phyloP scores from a whole-genome alignment of 1,140 invertebrate genomes.

The Eriosoma lanigerum region DNA sequence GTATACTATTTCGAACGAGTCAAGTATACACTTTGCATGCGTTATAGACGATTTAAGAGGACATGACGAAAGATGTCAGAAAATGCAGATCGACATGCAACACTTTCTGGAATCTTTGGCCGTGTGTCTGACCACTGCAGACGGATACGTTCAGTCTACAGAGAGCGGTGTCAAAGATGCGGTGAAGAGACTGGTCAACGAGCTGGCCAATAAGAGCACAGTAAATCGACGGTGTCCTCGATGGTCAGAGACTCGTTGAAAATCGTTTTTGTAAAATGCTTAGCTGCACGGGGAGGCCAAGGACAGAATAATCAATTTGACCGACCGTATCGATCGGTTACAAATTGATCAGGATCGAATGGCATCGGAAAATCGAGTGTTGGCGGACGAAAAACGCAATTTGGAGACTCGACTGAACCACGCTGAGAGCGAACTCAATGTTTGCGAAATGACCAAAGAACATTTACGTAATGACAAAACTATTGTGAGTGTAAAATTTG shows the following conservation, averaged over 20 bases:
- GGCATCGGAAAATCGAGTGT: conserved; percentile 63
- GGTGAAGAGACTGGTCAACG: conserved; percentile 22
- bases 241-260: background rate
- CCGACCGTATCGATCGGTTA: conserved; percentile 54
- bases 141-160: conserved; percentile 42
- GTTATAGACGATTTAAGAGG: conserved; percentile 68
- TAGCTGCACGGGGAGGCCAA: conserved; percentile 31
- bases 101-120: conserved; percentile 69
- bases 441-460: conserved; percentile 67
- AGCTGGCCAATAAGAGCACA: conserved; percentile 23
- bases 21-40: conserved; percentile 28
- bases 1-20: background rate
- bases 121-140: conserved; percentile 57
- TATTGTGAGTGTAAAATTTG: conserved; percentile 54
- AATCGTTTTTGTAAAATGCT: conserved; percentile 22
- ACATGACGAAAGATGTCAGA: conserved; percentile 69
- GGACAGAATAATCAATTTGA: conserved; percentile 37
- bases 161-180: conserved; percentile 34
- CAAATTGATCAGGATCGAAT: conserved; percentile 60
- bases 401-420: conserved; percentile 71
- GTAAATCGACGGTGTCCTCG: conserved; percentile 11
- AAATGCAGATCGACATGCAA: conserved; percentile 67
- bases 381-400: conserved; percentile 71
- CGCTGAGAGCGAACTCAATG: conserved; percentile 69
- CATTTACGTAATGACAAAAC: conserved; percentile 68